phyloP scores from a whole-genome alignment of 2,888 invertebrate species.

The Campoplex capitator region DNA sequence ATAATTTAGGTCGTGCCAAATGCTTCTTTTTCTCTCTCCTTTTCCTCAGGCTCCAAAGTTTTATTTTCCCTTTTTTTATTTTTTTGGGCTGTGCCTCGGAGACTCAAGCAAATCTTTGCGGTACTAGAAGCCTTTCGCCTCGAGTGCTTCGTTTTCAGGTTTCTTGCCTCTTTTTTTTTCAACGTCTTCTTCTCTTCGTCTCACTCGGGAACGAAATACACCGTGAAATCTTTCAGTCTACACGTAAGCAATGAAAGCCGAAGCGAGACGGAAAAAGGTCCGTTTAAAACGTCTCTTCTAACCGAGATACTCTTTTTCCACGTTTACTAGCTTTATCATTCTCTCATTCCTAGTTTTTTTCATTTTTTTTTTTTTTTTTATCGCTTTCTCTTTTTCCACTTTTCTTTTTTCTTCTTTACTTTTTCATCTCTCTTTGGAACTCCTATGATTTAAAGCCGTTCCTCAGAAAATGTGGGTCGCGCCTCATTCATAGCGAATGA shows the following conservation, averaged over 20 bases:
- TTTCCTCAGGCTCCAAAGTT: background rate
- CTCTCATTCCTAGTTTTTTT: constrained; percentile 49
- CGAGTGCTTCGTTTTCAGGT: constrained; percentile 65
- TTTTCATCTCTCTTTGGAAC: constrained; percentile 29
- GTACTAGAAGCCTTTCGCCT: constrained; percentile 64
- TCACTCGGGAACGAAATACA: constrained; percentile 39
- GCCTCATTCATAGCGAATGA: constrained; percentile 69
- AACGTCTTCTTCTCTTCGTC: constrained; percentile 33
- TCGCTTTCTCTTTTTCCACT: constrained; percentile 30
- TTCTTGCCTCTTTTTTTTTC: constrained; percentile 46
- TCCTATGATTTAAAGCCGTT: constrained; percentile 73
- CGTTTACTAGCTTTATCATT: constrained; percentile 54
- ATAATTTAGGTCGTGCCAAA: constrained; percentile 64
- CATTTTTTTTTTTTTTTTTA: constrained; percentile 35
- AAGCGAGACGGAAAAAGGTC: constrained; percentile 51
- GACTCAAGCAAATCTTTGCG: constrained; percentile 60
- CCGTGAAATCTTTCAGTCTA: constrained; percentile 54
- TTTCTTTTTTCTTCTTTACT: constrained; percentile 21
- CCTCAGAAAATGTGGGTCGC: constrained; percentile 79
- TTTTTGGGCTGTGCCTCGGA: constrained; percentile 25
- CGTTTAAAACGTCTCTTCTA: constrained; percentile 62
- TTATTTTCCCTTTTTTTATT: background rate
- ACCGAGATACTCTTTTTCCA: constrained; percentile 62
- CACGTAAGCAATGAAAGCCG: constrained; percentile 42
- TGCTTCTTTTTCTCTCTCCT: constrained; percentile 31